Evolutionary conservation across 2,113 vertebrate genomes (phyloP).

Genomic region (Trematomus loennbergii): DNA sequence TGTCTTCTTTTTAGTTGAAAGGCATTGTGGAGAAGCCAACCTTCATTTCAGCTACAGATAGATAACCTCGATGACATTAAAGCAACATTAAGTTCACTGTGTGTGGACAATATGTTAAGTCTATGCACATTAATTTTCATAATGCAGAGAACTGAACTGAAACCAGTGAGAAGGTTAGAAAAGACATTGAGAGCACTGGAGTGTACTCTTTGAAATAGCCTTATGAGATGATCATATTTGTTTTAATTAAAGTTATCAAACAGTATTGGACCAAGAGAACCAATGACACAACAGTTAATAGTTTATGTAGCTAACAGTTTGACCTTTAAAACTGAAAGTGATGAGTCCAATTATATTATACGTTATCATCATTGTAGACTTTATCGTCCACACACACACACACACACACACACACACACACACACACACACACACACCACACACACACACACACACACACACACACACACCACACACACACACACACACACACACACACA

Average conservation of each 20-base stretch:
- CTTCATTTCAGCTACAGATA: neutral
- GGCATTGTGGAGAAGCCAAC: neutral
- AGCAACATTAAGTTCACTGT: neutral
- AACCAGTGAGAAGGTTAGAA: neutral
- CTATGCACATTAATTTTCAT: neutral
- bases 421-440: too few relatives aligned
- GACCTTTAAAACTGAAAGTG: neutral
- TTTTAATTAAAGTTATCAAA: neutral
- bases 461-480: too few relatives aligned
- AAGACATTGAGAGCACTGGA: neutral
- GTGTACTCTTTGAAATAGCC: neutral
- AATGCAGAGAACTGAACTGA: neutral
- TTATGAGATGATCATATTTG: neutral
- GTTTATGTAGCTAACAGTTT: neutral
- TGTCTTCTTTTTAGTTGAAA: neutral
- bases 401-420: too few relatives aligned
- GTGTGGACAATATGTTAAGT: neutral
- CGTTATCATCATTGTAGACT: too few relatives aligned
- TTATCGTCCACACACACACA: too few relatives aligned
- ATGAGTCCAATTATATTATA: neutral
- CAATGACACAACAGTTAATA: neutral
- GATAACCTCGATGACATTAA: neutral
- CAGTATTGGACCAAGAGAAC: neutral
- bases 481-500: too few relatives aligned
- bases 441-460: too few relatives aligned